phyloP scores from a whole-genome alignment of 1,140 invertebrate species.

The Calephelis virginiensis region DNA sequence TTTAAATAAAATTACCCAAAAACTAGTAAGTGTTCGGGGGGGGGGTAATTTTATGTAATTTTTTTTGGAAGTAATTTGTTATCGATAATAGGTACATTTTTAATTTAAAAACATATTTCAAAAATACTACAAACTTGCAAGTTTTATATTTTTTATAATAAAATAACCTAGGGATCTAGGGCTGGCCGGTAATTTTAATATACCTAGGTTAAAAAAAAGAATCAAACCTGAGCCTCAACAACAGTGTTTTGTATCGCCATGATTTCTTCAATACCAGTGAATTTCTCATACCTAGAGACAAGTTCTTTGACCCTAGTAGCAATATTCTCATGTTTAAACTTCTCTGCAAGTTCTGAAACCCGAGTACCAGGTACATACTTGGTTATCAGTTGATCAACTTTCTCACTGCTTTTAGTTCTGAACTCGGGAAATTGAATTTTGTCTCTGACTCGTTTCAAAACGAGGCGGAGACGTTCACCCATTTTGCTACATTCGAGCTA shows the following conservation, averaged over 20 bases:
- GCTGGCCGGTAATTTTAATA: no score
- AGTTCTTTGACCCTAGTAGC: constrained; percentile 56
- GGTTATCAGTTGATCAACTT: constrained; percentile 60
- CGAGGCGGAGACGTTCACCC: constrained; percentile 60
- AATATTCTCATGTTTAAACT: constrained; percentile 56
- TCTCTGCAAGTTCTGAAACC: constrained; percentile 59
- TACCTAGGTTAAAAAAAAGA: constrained; percentile 15
- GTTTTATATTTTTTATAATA: no score
- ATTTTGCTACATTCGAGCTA: constrained; percentile 59
- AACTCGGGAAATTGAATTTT: constrained; percentile 55
- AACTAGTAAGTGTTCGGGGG: no score
- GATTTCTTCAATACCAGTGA: constrained; percentile 74
- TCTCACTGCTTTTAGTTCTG: constrained; percentile 44
- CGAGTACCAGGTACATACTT: constrained; percentile 58
- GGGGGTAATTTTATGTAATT: no score
- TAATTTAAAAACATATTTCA: no score
- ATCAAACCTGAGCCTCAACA: constrained; percentile 67
- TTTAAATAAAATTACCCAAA: no score
- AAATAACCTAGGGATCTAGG: no score
- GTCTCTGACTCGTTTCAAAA: constrained; percentile 56
- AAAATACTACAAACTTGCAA: no score
- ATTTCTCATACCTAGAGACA: constrained; percentile 72
- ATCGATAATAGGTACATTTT: no score
- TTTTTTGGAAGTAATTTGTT: no score
- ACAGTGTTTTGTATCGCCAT: constrained; percentile 74